These are phyloP conservation scores for Delphinapterus leucas DNA, from an alignment of 2,113 vertebrate genomes.

Conservation along the genomic window DNA sequence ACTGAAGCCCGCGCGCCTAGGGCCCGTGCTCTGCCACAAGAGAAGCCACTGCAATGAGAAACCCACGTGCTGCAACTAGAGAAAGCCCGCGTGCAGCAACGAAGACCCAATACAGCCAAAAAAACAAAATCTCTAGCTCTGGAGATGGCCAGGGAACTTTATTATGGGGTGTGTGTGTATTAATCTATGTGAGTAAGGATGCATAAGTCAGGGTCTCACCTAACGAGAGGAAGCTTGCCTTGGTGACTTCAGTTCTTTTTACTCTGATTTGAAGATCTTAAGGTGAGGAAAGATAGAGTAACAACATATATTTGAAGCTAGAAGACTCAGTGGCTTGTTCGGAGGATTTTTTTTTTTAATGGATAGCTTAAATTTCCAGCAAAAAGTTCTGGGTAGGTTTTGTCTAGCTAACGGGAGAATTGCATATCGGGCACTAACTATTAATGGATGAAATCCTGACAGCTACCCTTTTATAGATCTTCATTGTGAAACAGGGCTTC, in stretches of 20 bases:
- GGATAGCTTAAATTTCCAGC: slow-evolving; percentile 30
- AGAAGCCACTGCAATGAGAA: too few relatives aligned
- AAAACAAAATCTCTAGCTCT: neutral
- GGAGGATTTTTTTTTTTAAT: neutral
- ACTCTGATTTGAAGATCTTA: neutral
- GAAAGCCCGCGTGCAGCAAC: too few relatives aligned
- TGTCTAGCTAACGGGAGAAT: neutral
- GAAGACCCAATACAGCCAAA: too few relatives aligned
- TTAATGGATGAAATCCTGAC: slow-evolving; percentile 15
- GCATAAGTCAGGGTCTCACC: neutral
- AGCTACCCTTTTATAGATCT: slow-evolving; percentile 32
- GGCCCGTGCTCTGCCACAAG: too few relatives aligned
- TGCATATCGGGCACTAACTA: neutral
- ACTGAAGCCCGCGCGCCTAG: fast-evolving
- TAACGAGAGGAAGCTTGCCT: neutral
- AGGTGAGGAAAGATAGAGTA: neutral
- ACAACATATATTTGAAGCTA: neutral
- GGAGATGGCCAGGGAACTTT: neutral
- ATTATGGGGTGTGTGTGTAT: neutral
- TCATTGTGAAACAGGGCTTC: neutral
- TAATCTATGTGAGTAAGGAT: neutral
- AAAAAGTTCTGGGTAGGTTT: slow-evolving; percentile 29
- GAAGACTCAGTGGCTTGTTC: neutral
- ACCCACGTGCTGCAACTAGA: too few relatives aligned
- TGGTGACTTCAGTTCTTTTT: neutral